Evolutionary conservation across 2,113 vertebrate species (phyloP), one percentile per base, ranked within the genome.

Genomic region (Morphnarchus princeps): DNA sequence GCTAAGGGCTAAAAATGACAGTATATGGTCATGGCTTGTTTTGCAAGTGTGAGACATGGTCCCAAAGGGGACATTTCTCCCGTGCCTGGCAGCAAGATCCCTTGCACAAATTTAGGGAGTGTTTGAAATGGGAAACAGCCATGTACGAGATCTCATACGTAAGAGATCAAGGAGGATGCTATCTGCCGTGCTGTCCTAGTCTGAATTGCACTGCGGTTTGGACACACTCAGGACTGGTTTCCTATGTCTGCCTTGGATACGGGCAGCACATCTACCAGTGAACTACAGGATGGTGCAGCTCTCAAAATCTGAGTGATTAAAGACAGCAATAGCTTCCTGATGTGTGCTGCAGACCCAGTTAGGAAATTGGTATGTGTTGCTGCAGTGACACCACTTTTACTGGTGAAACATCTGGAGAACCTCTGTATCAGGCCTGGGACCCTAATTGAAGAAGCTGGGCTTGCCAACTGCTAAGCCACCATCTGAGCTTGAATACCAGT

Each of bases 111-210:
- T 43, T 57, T 73, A 57, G 16, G n/a, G 26, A 63, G 4, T 6
- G 4, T 55, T 43, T 63, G 54, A 77, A 82, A 43, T 2, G 58
- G 16, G 61, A 74, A 81, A 58, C 4, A 70, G 12, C 10, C 13
- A 25, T 12, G 29, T 24, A 40, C 54, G 47, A 58, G 28, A 52
- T 40, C 24, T 70, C 22, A 20, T 8, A 31, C 0, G 4, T 25
- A 42, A 55, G 32, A 70, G n/a, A 36, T 40, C 17, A 58, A 40
- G 24, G 22, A 54, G 14, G 50, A 40, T 61, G 24, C 4, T 61
- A 2, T 20, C 26, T 20, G 12, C 8, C 8, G 47, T 0, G 1
- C 29, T 49, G 34, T 38, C 59, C 26, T 2, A 0, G 47, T 50
- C 17, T 50, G 70, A 67, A 88, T 47, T 19, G 24, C 4, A 6